Conservation (phyloP, 2,797 vertebrate species). For the Lagorchestes hirsutus region DNA sequence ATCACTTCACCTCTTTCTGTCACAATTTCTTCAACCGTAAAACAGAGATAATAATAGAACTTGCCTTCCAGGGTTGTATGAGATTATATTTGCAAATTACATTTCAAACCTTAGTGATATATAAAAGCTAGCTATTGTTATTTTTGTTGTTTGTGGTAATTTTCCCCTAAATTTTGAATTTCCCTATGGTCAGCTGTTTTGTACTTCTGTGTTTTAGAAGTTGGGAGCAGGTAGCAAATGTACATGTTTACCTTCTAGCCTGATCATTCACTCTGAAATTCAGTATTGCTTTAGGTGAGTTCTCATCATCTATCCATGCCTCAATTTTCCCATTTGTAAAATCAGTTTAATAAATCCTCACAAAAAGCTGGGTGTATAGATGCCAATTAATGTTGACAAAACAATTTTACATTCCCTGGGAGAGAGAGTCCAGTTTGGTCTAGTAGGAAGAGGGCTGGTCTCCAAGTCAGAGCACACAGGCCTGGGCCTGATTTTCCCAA, state of each 20-base stretch:
- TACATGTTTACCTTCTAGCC: background rate
- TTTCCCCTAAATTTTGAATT: background rate
- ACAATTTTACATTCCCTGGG: background rate
- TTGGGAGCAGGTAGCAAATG: background rate
- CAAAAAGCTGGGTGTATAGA: background rate
- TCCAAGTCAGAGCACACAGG: too few species aligned
- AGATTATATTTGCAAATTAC: background rate
- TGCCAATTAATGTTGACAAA: background rate
- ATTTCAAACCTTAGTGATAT: background rate
- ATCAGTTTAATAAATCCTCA: background rate
- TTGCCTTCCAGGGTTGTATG: background rate
- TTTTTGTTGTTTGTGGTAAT: background rate
- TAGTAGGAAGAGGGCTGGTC: background rate
- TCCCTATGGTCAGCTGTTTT: background rate
- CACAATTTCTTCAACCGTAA: background rate
- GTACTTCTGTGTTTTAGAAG: background rate
- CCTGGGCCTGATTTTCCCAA: background rate
- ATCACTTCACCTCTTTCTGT: background rate
- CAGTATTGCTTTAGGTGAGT: background rate
- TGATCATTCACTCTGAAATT: background rate
- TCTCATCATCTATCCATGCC: background rate
- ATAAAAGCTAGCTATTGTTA: background rate
- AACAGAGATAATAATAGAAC: background rate
- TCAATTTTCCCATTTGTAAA: background rate
- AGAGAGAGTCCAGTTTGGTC: background rate